These are phyloP conservation scores for Scalopus aquaticus DNA, from an alignment of 2,113 vertebrate genomes.

Conservation along the genomic window DNA sequence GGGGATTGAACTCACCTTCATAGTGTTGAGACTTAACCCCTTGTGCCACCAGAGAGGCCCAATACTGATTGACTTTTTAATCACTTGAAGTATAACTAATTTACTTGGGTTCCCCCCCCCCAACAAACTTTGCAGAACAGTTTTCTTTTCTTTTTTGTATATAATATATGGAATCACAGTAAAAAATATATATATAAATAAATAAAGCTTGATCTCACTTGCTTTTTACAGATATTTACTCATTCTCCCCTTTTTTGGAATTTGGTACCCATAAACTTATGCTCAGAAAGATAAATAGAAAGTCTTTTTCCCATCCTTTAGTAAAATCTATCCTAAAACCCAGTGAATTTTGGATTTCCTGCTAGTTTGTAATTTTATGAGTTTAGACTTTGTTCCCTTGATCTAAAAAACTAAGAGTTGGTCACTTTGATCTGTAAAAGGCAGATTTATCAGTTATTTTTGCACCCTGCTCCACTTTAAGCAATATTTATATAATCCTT, in stretches of 20 bases:
- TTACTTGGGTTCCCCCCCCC: neutral
- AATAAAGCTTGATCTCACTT: neutral
- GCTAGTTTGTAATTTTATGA: constrained; percentile 41
- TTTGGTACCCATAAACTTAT: neutral
- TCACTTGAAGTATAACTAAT: neutral
- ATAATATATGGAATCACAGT: neutral
- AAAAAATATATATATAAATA: neutral
- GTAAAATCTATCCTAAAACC: neutral
- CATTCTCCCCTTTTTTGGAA: neutral
- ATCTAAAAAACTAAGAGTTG: neutral
- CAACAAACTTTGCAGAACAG: neutral
- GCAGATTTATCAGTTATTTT: constrained; percentile 14
- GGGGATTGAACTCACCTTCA: no score
- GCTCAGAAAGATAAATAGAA: constrained; percentile 3
- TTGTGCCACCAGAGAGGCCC: no score
- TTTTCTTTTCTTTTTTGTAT: constrained; percentile 29
- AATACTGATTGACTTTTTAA: neutral
- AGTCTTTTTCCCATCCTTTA: neutral
- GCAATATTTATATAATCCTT: neutral
- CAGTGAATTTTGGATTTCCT: neutral
- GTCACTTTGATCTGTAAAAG: neutral
- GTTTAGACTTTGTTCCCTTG: neutral
- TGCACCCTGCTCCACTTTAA: neutral
- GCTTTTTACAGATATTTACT: neutral
- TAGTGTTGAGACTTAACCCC: no score